Conservation (phyloP, 2,888 invertebrate genomes). For the Leistus spinibarbis region DNA sequence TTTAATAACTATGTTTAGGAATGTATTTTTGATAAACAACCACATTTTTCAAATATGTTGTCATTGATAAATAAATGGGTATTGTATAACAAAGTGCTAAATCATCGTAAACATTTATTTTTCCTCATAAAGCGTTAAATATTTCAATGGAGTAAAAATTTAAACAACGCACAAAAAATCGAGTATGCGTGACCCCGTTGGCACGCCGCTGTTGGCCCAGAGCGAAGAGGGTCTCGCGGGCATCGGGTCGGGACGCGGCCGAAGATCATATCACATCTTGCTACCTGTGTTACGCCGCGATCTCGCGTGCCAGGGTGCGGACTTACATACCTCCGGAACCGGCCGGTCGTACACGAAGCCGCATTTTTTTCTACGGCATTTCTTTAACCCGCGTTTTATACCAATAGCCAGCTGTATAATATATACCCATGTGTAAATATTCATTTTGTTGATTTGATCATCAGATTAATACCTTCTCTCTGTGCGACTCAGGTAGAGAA, state of each 20-base stretch:
- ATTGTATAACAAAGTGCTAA: too few species aligned
- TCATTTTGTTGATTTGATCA: conserved; percentile 27
- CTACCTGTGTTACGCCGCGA: conserved; percentile 56
- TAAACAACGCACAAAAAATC: background rate
- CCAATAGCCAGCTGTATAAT: background rate
- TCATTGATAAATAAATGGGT: background rate
- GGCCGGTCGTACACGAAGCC: conserved; percentile 15
- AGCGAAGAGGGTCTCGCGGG: background rate
- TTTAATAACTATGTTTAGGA: background rate
- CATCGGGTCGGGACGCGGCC: conserved; percentile 47
- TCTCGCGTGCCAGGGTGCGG: conserved; percentile 55
- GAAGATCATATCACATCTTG: conserved; percentile 46
- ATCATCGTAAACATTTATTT: too few species aligned
- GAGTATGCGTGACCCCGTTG: background rate
- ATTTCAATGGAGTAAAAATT: background rate
- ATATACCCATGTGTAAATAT: conserved; percentile 14
- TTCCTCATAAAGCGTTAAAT: too few species aligned
- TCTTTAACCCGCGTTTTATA: background rate
- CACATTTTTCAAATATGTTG: background rate
- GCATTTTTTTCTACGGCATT: conserved; percentile 15
- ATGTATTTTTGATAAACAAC: background rate
- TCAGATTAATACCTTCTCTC: conserved; percentile 11
- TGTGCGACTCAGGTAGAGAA: conserved; percentile 5
- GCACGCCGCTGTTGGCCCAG: background rate
- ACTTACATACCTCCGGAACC: conserved; percentile 63